Conservation (phyloP, 1,140 invertebrate genomes). For the Antheraea mylitta region DNA sequence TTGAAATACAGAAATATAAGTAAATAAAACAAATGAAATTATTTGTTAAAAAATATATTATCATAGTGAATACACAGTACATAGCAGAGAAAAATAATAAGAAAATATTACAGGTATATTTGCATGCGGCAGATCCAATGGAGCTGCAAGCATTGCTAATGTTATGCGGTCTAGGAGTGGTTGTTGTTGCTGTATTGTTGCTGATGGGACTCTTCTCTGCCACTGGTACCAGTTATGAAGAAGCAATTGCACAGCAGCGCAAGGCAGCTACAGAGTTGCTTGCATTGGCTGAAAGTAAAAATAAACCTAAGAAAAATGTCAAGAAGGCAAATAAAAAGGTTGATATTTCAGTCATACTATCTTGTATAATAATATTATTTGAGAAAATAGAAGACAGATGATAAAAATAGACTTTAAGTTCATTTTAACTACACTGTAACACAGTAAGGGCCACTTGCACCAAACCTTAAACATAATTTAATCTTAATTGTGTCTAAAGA, state of each 20-base stretch:
- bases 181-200: slow-evolving; percentile 59
- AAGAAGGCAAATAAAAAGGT: slow-evolving; percentile 72
- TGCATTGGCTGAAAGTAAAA: slow-evolving; percentile 61
- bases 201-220: slow-evolving; percentile 67
- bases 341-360: too few relatives aligned
- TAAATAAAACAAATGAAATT: too few relatives aligned
- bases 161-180: slow-evolving; percentile 62
- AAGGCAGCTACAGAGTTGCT: slow-evolving; percentile 66
- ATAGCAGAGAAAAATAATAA: neutral
- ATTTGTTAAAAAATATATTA: neutral
- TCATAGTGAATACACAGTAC: too few relatives aligned
- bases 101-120: slow-evolving; percentile 2
- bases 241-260: slow-evolving; percentile 68
- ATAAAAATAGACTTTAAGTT: too few relatives aligned
- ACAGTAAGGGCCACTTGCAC: too few relatives aligned
- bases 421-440: too few relatives aligned
- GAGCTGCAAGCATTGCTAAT: slow-evolving; percentile 71
- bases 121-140: slow-evolving; percentile 54
- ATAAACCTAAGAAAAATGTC: slow-evolving; percentile 61
- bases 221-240: slow-evolving; percentile 69
- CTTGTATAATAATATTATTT: too few relatives aligned
- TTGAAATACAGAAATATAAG: too few relatives aligned
- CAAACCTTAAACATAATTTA: too few relatives aligned
- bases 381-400: too few relatives aligned
- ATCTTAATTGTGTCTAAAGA: too few relatives aligned